Percentiles rank a stretch among this genome's conserved stretches.
phyloP scores from a whole-genome alignment of 1,140 invertebrate species.

The Megathymus violae region DNA sequence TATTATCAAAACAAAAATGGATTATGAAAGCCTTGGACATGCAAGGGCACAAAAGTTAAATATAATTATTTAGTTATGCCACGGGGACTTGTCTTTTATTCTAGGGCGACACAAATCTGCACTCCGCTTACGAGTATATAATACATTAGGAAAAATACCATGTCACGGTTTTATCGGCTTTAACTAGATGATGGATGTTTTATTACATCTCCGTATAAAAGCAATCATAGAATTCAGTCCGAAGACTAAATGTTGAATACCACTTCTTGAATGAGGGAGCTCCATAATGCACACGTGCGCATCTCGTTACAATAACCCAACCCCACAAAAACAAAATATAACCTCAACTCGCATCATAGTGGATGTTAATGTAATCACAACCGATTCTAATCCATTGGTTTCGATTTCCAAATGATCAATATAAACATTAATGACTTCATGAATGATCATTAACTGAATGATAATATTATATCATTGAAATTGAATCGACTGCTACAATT shows the following conservation, averaged over 20 bases:
- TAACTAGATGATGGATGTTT: background rate
- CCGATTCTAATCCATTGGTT: background rate
- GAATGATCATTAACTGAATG: too few species aligned
- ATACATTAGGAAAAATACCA: background rate
- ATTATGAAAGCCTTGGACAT: background rate
- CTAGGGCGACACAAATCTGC: background rate
- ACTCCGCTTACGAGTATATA: background rate
- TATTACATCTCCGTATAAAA: background rate
- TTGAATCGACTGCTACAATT: too few species aligned
- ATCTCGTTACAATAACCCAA: background rate
- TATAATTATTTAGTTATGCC: background rate
- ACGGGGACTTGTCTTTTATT: background rate
- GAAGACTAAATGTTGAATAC: constrained; percentile 22
- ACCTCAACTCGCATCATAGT: background rate
- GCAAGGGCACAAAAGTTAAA: background rate
- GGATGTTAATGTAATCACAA: background rate
- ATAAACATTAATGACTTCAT: too few species aligned
- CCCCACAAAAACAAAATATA: background rate
- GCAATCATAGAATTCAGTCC: constrained; percentile 21
- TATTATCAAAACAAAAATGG: background rate
- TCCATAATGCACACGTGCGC: constrained; percentile 43
- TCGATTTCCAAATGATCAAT: background rate
- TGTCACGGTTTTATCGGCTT: background rate
- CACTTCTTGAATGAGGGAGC: constrained; percentile 12
- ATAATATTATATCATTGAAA: too few species aligned